phyloP scores from a whole-genome alignment of 37 sponge, comb jelly and placozoan genomes.

The Agelas oroides region DNA sequence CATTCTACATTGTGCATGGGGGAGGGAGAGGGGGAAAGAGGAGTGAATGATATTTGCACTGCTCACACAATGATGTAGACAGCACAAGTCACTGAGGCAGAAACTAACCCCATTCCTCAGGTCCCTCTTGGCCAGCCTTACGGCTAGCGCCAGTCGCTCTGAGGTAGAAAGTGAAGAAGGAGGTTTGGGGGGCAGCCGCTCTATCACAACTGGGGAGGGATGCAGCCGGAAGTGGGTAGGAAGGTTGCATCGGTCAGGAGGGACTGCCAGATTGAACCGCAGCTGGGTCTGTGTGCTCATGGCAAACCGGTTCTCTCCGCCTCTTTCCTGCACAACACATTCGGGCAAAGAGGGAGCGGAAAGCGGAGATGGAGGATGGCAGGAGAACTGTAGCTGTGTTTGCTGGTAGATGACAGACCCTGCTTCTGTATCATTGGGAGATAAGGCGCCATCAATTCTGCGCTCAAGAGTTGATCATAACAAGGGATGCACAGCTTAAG shows the following conservation, averaged over 20 bases:
- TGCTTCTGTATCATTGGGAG: no score
- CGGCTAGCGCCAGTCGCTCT: constrained; percentile 62
- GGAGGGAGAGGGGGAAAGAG: no score
- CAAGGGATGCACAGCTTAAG: no score
- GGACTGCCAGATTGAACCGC: constrained; percentile 47
- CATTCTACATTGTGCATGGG: no score
- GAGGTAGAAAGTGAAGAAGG: not conserved
- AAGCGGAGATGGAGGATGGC: not conserved
- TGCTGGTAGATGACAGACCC: not conserved
- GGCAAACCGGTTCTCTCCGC: constrained; percentile 21
- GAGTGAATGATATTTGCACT: no score
- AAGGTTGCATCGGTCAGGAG: constrained; percentile 17
- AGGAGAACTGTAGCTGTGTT: not conserved
- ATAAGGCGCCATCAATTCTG: no score
- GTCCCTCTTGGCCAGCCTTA: constrained; percentile 63
- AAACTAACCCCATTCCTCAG: not conserved
- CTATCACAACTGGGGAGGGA: constrained; percentile 66
- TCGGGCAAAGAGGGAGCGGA: constrained; percentile 18
- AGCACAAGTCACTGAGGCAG: no score
- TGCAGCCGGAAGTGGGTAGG: constrained; percentile 42
- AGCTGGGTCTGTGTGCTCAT: constrained; percentile 50
- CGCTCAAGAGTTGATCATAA: no score
- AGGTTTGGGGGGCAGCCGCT: constrained; percentile 17
- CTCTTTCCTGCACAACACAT: constrained; percentile 23
- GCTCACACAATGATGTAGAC: no score